phyloP scores from a whole-genome alignment of 2,797 vertebrate genomes.

The Acipenser oxyrinchus region DNA sequence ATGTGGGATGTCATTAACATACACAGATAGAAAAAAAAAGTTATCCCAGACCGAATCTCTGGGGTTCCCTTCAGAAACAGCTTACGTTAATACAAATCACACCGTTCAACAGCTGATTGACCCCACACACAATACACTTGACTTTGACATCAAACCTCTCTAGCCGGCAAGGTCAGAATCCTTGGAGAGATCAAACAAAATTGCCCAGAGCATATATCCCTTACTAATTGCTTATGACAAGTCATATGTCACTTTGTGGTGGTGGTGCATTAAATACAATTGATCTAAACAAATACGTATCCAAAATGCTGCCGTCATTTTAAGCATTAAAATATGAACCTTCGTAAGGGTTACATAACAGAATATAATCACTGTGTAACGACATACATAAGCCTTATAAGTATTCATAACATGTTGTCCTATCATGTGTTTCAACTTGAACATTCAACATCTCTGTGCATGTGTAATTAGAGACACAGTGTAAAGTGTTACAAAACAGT shows the following conservation, averaged over 20 bases:
- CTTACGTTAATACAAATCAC: conserved; percentile 19
- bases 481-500: too few species aligned
- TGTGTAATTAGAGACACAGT: too few species aligned
- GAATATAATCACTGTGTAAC: too few species aligned
- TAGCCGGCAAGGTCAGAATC: conserved; percentile 47
- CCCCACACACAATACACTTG: conserved; percentile 55
- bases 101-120: conserved; percentile 27
- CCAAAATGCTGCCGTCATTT: too few species aligned
- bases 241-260: conserved; percentile 53
- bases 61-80: conserved; percentile 11
- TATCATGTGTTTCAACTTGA: too few species aligned
- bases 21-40: conserved; percentile 8
- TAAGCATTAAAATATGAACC: too few species aligned
- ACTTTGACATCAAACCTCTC: conserved; percentile 47
- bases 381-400: too few species aligned
- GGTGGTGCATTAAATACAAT: too few species aligned
- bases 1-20: conserved; percentile 19
- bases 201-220: conserved; percentile 36
- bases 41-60: conserved; percentile 10
- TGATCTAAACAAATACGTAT: too few species aligned
- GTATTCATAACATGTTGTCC: too few species aligned
- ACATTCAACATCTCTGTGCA: too few species aligned
- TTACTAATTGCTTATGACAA: conserved; percentile 57
- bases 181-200: conserved; percentile 58
- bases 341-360: too few species aligned